Percentiles rank a stretch among this genome's conserved stretches.
Conservation (phyloP, 1,140 invertebrate species). For the Leptinotarsa texana region DNA sequence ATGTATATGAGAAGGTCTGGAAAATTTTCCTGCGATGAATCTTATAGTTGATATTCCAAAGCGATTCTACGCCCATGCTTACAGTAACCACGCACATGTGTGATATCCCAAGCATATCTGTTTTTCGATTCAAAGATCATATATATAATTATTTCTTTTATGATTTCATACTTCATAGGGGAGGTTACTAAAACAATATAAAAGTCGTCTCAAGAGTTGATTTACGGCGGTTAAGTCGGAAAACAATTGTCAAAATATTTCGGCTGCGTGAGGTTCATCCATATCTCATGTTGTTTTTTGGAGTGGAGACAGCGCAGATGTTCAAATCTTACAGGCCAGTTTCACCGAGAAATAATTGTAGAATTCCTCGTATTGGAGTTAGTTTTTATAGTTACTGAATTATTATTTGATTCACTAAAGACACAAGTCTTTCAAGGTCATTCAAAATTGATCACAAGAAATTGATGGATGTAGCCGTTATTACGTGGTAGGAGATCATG, state of each 20-base stretch:
- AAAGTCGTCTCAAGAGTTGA: not conserved
- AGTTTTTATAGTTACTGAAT: too few species aligned
- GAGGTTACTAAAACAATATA: constrained; percentile 13
- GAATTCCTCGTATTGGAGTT: too few species aligned
- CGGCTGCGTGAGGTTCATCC: not conserved
- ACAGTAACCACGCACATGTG: not conserved
- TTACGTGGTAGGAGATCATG: too few species aligned
- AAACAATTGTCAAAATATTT: constrained; percentile 20
- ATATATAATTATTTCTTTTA: constrained; percentile 15
- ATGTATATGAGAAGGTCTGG: too few species aligned
- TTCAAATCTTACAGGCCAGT: not conserved
- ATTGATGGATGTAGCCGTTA: too few species aligned
- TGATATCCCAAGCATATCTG: constrained; percentile 1
- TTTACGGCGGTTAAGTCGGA: constrained; percentile 10
- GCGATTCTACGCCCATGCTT: not conserved
- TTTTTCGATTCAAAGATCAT: not conserved
- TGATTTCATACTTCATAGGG: constrained; percentile 1
- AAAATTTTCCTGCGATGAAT: too few species aligned
- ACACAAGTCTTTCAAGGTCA: too few species aligned
- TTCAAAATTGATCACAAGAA: too few species aligned
- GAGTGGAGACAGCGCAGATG: constrained; percentile 9
- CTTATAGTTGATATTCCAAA: too few species aligned
- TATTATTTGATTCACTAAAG: too few species aligned
- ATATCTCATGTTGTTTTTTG: not conserved
- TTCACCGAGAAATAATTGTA: not conserved